A percentile compares a stretch with the other conserved stretches of the same genome.
Conservation (phyloP, 2,113 vertebrate genomes). For the Periophthalmus modestus region DNA sequence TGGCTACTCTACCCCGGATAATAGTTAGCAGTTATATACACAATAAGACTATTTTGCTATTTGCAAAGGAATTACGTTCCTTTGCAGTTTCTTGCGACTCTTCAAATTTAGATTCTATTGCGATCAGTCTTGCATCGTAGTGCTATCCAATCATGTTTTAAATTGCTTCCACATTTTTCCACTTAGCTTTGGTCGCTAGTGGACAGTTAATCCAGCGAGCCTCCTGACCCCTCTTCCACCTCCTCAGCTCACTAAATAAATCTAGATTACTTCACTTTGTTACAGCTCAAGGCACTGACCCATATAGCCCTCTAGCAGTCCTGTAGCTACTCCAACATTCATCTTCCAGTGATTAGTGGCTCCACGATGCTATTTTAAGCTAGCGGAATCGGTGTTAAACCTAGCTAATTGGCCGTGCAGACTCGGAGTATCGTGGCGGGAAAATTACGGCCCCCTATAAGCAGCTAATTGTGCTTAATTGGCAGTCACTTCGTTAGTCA, state of each 20-base stretch:
- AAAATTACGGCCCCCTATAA: constrained; percentile 25
- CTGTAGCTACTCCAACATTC: neutral
- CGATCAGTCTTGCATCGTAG: neutral
- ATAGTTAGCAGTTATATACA: too few relatives aligned
- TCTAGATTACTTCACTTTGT: neutral
- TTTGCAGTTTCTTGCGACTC: too few relatives aligned
- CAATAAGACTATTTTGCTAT: too few relatives aligned
- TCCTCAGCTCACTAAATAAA: neutral
- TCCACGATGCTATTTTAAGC: constrained; percentile 1
- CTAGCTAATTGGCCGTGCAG: constrained; percentile 26
- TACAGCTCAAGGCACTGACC: neutral
- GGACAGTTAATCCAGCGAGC: neutral
- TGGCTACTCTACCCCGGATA: too few relatives aligned
- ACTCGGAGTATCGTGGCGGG: constrained; percentile 15
- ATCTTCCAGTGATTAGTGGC: constrained; percentile 1
- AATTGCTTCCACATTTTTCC: neutral
- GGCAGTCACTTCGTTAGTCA: constrained; percentile 33
- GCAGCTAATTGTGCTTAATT: constrained; percentile 44
- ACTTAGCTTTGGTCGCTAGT: constrained; percentile 31
- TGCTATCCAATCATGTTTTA: neutral
- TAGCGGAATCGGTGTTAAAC: neutral
- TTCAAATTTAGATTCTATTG: neutral
- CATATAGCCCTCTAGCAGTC: neutral
- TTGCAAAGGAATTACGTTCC: too few relatives aligned
- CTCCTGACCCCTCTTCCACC: neutral